Evolutionary conservation across 64 coral and sea anemone genomes (phyloP).

Genomic region (Dendronephthya gigantea): DNA sequence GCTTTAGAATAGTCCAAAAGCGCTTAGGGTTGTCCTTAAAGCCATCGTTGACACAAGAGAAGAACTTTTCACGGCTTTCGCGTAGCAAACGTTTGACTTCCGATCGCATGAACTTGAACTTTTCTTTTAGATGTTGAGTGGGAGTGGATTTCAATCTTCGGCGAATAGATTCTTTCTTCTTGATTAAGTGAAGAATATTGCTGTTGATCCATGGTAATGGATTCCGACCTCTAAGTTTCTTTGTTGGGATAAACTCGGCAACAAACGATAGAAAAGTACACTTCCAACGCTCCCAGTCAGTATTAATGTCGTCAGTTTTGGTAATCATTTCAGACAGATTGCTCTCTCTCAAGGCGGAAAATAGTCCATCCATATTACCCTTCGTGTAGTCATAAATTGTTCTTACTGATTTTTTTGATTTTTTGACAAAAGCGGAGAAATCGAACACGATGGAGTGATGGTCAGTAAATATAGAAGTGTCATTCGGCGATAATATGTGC

Average conservation of each 20-base stretch:
- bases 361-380: constrained; percentile 39
- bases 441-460: background rate
- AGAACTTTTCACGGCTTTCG: background rate
- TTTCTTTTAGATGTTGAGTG: constrained; percentile 15
- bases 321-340: constrained; percentile 16
- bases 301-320: constrained; percentile 36
- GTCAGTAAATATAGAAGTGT: background rate
- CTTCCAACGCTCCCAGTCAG: constrained; percentile 37
- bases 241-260: constrained; percentile 29
- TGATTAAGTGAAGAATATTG: constrained; percentile 36
- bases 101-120: constrained; percentile 9
- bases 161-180: constrained; percentile 29
- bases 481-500: background rate
- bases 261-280: constrained; percentile 26
- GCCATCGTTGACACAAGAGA: background rate
- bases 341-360: constrained; percentile 7
- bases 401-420: background rate
- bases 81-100: background rate
- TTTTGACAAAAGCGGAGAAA: constrained; percentile 11
- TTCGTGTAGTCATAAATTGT: constrained; percentile 34
- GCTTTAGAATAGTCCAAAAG: constrained; percentile 32
- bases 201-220: constrained; percentile 41
- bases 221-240: constrained; percentile 42
- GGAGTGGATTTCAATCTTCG: constrained; percentile 32
- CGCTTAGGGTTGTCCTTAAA: background rate